These are phyloP conservation scores for Drosophila peninsularis DNA, from an alignment of 2,888 invertebrate species.

Conservation along the genomic window DNA sequence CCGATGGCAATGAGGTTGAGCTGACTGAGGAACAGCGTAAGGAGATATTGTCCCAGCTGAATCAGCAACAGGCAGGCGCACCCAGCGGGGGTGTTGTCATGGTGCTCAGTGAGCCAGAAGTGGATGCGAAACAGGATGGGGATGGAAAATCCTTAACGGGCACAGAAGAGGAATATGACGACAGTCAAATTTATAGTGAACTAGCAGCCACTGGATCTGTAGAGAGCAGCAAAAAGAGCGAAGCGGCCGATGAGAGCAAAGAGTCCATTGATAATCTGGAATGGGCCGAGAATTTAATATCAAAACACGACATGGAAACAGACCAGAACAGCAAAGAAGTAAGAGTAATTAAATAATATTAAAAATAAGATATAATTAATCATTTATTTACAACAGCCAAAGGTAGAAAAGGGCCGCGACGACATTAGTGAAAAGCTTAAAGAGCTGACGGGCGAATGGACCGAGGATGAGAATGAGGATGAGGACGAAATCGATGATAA, in stretches of 20 bases:
- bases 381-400: constrained; percentile 43
- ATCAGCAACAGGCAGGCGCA: constrained; percentile 83
- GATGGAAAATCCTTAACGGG: constrained; percentile 64
- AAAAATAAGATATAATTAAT: not conserved
- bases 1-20: constrained; percentile 85
- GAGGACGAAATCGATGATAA: constrained; percentile 57
- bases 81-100: constrained; percentile 83
- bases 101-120: constrained; percentile 82
- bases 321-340: constrained; percentile 72
- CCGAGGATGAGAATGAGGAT: constrained; percentile 83
- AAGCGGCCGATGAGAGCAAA: constrained; percentile 77
- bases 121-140: constrained; percentile 59
- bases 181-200: constrained; percentile 80
- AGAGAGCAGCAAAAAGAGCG: constrained; percentile 57
- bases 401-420: constrained; percentile 71
- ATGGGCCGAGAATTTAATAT: constrained; percentile 83
- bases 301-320: constrained; percentile 79
- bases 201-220: constrained; percentile 57
- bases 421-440: constrained; percentile 83
- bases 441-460: constrained; percentile 84
- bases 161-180: constrained; percentile 76
- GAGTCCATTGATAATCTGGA: constrained; percentile 82
- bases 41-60: constrained; percentile 84
- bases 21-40: constrained; percentile 84
- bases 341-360: constrained; percentile 13